Evolutionary conservation across 2,797 vertebrate genomes (phyloP).

Genomic region (Urophycis tenuis): DNA sequence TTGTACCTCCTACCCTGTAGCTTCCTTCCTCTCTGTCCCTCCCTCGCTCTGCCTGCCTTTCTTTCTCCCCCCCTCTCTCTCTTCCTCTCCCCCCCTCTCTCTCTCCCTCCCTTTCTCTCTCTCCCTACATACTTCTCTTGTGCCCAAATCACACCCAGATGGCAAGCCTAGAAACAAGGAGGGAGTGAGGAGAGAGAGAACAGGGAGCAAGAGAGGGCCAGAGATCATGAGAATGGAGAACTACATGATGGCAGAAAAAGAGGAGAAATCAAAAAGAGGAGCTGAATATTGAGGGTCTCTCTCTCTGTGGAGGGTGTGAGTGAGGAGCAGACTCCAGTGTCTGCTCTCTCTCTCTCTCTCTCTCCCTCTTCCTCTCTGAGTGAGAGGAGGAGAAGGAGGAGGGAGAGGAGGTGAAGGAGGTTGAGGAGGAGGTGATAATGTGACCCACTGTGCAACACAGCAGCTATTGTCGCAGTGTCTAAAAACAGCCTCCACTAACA

Average conservation of each 20-base stretch:
- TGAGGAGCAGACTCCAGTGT: background rate
- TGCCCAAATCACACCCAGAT: conserved; percentile 77
- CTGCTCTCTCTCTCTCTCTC: background rate
- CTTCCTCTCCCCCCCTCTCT: conserved; percentile 38
- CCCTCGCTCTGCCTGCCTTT: conserved; percentile 60
- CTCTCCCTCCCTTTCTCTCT: conserved; percentile 38
- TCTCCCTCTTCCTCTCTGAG: no score
- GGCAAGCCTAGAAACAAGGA: conserved; percentile 58
- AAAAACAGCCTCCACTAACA: no score
- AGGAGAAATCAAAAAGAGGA: no score
- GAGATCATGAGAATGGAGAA: no score
- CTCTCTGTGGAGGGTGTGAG: background rate
- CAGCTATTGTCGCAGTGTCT: no score
- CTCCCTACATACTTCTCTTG: conserved; percentile 42
- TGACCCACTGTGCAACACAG: no score
- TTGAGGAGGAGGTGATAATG: background rate
- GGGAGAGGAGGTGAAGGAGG: no score
- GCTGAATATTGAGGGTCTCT: background rate
- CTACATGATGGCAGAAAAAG: no score
- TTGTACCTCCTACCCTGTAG: conserved; percentile 36
- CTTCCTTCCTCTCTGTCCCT: conserved; percentile 39
- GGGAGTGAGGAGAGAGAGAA: conserved; percentile 43
- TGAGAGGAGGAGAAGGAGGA: no score
- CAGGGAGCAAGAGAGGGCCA: background rate
- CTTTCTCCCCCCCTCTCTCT: conserved; percentile 25